Conservation (phyloP, 2,113 vertebrate genomes). For the Lucifuga dentata region DNA sequence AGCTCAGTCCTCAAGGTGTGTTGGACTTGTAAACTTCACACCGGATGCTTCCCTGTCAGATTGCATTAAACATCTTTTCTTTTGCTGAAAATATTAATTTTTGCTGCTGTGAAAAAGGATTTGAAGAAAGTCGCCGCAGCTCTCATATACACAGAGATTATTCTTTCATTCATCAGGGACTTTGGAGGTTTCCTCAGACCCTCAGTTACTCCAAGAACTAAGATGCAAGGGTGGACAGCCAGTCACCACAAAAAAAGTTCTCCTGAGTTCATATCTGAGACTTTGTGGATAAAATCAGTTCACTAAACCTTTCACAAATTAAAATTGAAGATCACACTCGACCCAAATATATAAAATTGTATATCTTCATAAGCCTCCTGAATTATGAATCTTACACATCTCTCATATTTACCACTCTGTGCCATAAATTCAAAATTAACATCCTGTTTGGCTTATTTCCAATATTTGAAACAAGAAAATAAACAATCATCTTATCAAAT, state of each 20-base stretch:
- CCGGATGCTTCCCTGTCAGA: constrained; percentile 49
- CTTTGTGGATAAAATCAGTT: constrained; percentile 66
- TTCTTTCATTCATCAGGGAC: constrained; percentile 63
- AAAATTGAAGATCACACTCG: constrained; percentile 47
- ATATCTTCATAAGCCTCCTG: constrained; percentile 45
- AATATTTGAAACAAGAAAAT: neutral
- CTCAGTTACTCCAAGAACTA: constrained; percentile 37
- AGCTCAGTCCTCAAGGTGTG: constrained; percentile 54
- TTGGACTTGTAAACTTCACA: constrained; percentile 2
- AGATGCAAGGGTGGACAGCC: constrained; percentile 54
- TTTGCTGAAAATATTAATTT: constrained; percentile 51
- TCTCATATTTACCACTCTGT: no score
- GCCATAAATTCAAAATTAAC: no score
- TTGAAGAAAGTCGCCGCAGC: constrained; percentile 55
- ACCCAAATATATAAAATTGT: constrained; percentile 45
- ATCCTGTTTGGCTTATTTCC: no score
- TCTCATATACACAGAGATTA: constrained; percentile 66
- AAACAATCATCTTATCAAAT: neutral
- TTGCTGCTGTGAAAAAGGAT: constrained; percentile 70
- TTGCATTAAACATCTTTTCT: constrained; percentile 56
- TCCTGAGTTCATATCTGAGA: constrained; percentile 53
- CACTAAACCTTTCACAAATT: constrained; percentile 57
- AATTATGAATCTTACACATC: no score
- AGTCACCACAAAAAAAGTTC: constrained; percentile 25
- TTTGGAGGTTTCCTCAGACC: constrained; percentile 58